These are phyloP conservation scores for Augochlorella aurata DNA, from an alignment of 2,888 invertebrate species.

Conservation along the genomic window DNA sequence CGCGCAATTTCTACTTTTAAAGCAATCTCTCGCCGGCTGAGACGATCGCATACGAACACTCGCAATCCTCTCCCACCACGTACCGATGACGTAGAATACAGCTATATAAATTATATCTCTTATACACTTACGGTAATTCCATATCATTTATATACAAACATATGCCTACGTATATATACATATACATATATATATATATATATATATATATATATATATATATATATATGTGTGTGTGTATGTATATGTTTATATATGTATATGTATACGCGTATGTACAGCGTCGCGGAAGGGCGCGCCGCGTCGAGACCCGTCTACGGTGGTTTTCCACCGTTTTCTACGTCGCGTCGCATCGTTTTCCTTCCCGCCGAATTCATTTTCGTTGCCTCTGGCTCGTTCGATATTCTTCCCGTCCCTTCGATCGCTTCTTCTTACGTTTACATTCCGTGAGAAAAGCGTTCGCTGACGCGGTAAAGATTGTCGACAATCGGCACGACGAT, in stretches of 20 bases:
- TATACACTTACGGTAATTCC: slow-evolving; percentile 67
- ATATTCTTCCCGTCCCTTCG: neutral
- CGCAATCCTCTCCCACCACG: slow-evolving; percentile 65
- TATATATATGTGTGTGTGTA: slow-evolving; percentile 57
- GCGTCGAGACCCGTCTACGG: no score
- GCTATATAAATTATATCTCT: slow-evolving; percentile 70
- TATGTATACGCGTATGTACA: slow-evolving; percentile 61
- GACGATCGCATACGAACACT: slow-evolving; percentile 65
- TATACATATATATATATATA: slow-evolving; percentile 53
- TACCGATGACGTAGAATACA: slow-evolving; percentile 68
- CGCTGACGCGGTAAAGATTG: slow-evolving; percentile 13
- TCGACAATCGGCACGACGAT: neutral
- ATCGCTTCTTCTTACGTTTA: neutral
- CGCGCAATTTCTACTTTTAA: slow-evolving; percentile 63
- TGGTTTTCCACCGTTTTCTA: neutral
- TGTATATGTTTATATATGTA: slow-evolving; percentile 53
- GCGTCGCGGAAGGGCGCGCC: neutral
- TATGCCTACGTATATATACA: slow-evolving; percentile 55
- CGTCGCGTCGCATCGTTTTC: slow-evolving; percentile 11
- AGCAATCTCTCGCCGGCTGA: slow-evolving; percentile 64
- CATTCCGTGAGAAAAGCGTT: neutral
- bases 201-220: slow-evolving; percentile 59
- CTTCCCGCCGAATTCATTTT: neutral
- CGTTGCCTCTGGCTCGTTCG: neutral
- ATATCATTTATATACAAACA: slow-evolving; percentile 62